phyloP scores from a whole-genome alignment of 1,140 invertebrate genomes.

The Cephus cinctus region DNA sequence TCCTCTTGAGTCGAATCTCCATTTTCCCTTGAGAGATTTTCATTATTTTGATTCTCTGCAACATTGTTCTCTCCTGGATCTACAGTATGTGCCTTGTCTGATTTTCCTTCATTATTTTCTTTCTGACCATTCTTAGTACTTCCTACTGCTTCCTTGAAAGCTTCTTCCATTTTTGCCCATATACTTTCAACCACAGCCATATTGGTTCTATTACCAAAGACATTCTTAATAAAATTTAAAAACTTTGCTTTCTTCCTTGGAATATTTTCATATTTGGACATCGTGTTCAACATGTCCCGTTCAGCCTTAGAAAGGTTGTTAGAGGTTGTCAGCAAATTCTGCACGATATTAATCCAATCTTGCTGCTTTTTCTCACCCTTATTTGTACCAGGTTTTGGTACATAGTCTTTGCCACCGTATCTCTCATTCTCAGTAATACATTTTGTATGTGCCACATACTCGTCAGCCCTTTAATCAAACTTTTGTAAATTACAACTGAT shows the following conservation, averaged over 20 bases:
- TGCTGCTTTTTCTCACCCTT: constrained; percentile 91
- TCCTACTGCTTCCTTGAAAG: constrained; percentile 59
- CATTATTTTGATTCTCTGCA: constrained; percentile 44
- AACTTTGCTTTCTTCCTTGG: constrained; percentile 92
- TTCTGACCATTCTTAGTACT: constrained; percentile 20
- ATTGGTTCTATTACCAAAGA: constrained; percentile 57
- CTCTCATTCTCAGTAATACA: constrained; percentile 90
- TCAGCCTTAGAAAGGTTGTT: constrained; percentile 59
- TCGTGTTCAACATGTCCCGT: constrained; percentile 65
- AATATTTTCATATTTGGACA: constrained; percentile 81
- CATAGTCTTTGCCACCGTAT: constrained; percentile 83
- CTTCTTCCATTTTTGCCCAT: constrained; percentile 70
- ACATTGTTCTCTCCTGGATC: constrained; percentile 31
- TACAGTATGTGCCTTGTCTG: background rate
- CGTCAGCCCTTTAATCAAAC: constrained; percentile 63
- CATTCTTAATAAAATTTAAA: constrained; percentile 72
- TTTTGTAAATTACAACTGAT: constrained; percentile 8
- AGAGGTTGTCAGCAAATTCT: constrained; percentile 68
- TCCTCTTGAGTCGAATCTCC: constrained; percentile 21
- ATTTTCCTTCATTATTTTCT: constrained; percentile 27
- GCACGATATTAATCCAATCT: constrained; percentile 82
- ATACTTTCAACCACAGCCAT: constrained; percentile 62
- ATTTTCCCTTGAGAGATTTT: constrained; percentile 42
- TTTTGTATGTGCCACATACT: constrained; percentile 82
- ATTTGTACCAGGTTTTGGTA: constrained; percentile 69